Conservation (phyloP, 2,113 vertebrate species). For the Seriola dumerili region DNA sequence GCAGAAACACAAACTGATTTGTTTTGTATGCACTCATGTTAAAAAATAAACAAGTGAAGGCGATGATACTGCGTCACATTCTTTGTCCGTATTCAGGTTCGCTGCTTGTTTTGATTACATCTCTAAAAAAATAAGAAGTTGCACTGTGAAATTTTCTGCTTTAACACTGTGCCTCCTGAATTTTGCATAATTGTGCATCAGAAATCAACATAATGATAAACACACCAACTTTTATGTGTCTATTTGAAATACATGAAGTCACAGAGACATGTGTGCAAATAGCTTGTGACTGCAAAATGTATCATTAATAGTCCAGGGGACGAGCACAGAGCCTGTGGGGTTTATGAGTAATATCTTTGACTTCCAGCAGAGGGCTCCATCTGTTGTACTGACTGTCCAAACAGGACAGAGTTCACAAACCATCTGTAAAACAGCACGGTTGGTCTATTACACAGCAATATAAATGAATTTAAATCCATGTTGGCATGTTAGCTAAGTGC, state of each 20-base stretch:
- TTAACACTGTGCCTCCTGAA: background rate
- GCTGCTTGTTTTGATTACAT: background rate
- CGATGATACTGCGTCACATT: too few relatives aligned
- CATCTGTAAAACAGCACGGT: constrained; percentile 35
- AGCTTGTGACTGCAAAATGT: background rate
- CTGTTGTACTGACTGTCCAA: constrained; percentile 30
- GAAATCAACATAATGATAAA: background rate
- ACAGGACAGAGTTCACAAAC: constrained; percentile 31
- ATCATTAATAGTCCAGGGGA: background rate
- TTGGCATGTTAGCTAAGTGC: background rate
- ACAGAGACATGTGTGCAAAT: background rate
- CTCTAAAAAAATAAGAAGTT: background rate
- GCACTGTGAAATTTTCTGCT: background rate
- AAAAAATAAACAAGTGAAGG: too few relatives aligned
- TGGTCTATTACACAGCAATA: background rate
- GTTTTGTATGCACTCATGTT: too few relatives aligned
- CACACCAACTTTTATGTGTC: background rate
- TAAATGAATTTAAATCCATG: background rate
- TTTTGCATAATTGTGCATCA: background rate
- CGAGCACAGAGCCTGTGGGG: background rate
- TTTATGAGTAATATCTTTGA: constrained; percentile 41
- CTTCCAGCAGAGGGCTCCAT: constrained; percentile 72
- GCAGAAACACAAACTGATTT: too few relatives aligned
- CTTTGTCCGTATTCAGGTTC: too few relatives aligned
- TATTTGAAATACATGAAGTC: background rate